Evolutionary conservation across 2,888 invertebrate genomes (phyloP).

Genomic region (Chaetogeoica ovagalla): DNA sequence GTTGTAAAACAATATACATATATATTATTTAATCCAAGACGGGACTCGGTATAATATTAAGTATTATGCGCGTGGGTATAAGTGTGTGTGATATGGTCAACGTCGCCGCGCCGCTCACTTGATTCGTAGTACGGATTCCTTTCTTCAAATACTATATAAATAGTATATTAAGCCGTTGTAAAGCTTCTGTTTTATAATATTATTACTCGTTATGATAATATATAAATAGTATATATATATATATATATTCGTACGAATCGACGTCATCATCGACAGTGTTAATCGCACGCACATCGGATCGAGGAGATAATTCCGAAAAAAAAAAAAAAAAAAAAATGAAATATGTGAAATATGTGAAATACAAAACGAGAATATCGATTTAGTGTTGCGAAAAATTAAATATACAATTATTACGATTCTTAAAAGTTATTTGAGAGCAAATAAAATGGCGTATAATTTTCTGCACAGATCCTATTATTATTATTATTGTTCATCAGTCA

Average conservation of each 20-base stretch:
- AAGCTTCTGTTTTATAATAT: constrained; percentile 51
- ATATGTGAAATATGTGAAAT: no score
- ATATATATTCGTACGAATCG: background rate
- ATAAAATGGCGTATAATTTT: no score
- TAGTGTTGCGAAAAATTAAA: no score
- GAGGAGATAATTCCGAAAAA: no score
- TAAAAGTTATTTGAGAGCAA: no score
- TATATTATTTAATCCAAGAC: constrained; percentile 51
- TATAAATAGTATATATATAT: no score
- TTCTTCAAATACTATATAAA: constrained; percentile 6
- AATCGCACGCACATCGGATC: no score
- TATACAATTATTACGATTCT: no score
- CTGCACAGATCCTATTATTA: no score
- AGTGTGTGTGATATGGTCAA: constrained; percentile 2
- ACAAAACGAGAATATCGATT: no score
- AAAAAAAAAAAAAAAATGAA: no score
- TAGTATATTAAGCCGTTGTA: constrained; percentile 36
- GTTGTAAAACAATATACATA: constrained; percentile 44
- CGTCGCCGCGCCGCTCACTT: constrained; percentile 15
- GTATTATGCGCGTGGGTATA: background rate
- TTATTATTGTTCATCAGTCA: no score
- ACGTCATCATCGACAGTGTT: background rate
- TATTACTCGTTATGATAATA: background rate
- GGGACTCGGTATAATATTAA: background rate
- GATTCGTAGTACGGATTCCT: constrained; percentile 49